Percentiles rank a stretch among this genome's conserved stretches.
phyloP scores from a whole-genome alignment of 1,140 invertebrate genomes.

The Tyrophagus putrescentiae region DNA sequence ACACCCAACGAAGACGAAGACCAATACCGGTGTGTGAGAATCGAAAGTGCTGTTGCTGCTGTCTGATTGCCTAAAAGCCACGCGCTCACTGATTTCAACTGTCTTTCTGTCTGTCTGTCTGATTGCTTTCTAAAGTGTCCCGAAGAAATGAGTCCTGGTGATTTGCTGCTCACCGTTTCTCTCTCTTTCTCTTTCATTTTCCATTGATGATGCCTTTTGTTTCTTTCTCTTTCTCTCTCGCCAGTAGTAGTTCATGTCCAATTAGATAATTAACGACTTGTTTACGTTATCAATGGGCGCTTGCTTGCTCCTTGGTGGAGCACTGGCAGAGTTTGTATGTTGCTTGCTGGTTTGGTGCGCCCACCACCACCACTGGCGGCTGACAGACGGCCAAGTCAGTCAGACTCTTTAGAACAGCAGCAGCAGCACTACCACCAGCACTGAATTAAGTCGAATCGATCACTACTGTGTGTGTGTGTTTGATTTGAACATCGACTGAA shows the following conservation, averaged over 20 bases:
- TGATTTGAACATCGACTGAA: no score
- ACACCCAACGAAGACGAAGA: no score
- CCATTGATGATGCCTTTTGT: not conserved
- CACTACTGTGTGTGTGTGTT: no score
- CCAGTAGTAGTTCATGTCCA: not conserved
- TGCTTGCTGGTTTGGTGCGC: not conserved
- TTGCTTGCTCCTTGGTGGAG: no score
- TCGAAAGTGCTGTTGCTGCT: not conserved
- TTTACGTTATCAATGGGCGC: no score
- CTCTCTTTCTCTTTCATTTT: not conserved
- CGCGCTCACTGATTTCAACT: not conserved
- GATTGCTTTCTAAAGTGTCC: not conserved
- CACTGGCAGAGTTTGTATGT: not conserved
- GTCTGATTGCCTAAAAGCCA: not conserved
- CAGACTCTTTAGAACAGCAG: not conserved
- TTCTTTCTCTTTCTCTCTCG: not conserved
- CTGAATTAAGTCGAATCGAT: not conserved
- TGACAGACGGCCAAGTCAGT: not conserved
- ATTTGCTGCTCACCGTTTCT: not conserved
- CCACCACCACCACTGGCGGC: not conserved
- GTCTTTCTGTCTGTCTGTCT: not conserved
- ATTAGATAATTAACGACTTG: slow-evolving; percentile 1
- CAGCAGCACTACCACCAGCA: not conserved
- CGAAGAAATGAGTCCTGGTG: not conserved
- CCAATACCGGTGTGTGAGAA: not conserved